Conservation (phyloP, 2,113 vertebrate species). For the Erpornis zantholeuca region DNA sequence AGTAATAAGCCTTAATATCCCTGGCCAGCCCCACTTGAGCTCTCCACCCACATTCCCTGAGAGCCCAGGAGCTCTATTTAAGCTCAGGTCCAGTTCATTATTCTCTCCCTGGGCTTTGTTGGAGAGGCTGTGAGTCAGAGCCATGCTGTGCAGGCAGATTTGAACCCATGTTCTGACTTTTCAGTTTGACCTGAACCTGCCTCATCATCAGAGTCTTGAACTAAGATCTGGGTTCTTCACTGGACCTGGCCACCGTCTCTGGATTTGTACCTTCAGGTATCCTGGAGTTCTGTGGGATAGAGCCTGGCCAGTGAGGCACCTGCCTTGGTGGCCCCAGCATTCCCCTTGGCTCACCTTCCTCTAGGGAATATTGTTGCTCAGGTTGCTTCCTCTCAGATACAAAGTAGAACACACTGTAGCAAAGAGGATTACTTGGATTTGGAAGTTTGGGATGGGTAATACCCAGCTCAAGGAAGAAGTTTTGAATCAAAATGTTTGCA, state of each 20-base stretch:
- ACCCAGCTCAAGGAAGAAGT: neutral
- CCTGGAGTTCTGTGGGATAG: neutral
- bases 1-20: neutral
- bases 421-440: neutral
- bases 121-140: rapidly evolving
- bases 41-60: neutral
- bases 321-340: neutral
- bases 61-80: neutral
- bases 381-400: neutral
- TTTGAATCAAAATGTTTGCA: neutral
- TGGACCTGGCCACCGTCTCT: neutral
- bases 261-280: neutral
- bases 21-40: neutral
- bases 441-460: neutral
- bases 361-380: neutral
- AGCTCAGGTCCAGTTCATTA: rapidly evolving
- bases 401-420: neutral
- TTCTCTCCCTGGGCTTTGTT: rapidly evolving
- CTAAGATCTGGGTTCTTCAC: neutral
- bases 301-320: neutral
- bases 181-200: neutral
- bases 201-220: neutral
- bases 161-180: rapidly evolving
- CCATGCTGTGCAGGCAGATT: rapidly evolving
- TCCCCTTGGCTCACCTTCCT: neutral